These are phyloP conservation scores for Ganaspis sp. DNA, from an alignment of 1,140 invertebrate genomes.

Conservation along the genomic window DNA sequence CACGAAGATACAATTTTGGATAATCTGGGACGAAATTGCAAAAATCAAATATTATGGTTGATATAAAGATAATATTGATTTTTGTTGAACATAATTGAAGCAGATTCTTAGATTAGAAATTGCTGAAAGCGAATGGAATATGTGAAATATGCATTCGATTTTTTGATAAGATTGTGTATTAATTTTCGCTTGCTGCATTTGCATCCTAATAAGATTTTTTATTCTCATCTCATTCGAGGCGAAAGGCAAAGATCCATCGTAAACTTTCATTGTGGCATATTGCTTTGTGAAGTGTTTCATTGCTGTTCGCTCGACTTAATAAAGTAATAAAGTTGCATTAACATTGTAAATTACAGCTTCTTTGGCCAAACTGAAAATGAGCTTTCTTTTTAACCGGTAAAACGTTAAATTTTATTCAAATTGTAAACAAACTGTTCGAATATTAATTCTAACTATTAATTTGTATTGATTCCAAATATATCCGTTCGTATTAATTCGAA, in stretches of 20 bases:
- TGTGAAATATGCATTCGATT: constrained; percentile 1
- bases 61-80: neutral
- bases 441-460: too few species aligned
- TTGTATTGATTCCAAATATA: too few species aligned
- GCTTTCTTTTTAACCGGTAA: neutral
- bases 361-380: neutral
- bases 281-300: constrained; percentile 11
- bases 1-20: too few species aligned
- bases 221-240: neutral
- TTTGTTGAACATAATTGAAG: neutral
- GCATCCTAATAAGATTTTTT: constrained; percentile 16
- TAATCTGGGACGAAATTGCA: too few species aligned
- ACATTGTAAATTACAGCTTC: neutral
- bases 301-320: constrained; percentile 4
- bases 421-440: too few species aligned
- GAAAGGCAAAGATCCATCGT: neutral
- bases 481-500: too few species aligned
- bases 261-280: constrained; percentile 3
- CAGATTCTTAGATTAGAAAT: neutral
- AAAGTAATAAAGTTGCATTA: constrained; percentile 5
- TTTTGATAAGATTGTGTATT: neutral
- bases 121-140: neutral
- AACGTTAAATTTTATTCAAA: neutral
- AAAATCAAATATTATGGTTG: too few species aligned
- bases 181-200: neutral